Base-by-base conservation (phyloP, 2,888 invertebrate species). In the Coecobrya sp. region DNA sequence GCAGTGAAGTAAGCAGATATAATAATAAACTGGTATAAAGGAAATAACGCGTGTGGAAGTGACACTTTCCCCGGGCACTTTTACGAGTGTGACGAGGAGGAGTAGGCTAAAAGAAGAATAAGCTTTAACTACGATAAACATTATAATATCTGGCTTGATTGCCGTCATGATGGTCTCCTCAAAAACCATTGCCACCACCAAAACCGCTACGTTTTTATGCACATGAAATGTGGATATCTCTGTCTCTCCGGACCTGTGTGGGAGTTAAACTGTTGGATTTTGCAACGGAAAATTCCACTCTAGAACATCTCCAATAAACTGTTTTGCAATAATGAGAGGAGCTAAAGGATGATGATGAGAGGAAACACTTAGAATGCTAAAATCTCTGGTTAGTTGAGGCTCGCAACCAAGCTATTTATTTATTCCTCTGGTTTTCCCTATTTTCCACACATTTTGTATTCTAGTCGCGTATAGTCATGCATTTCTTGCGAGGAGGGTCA, bases 1-100 rank as follows among this genome's bases (percentile, higher is more conserved):
- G 65, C 25, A 86, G 65, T 88, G 65, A 55, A 25, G 22, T 36
- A 42, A 73, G 86, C 0, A n/a, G 73, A 52, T 49, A 76, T 76
- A 76, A 76, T 76, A 79, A 79, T 36, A 36, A 45, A 88, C 45
- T 25, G 68, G 22, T 19, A 79, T 62, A 73, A 86, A 86, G 30
- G 79, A 76, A 62, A 76, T 65, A 62, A 79, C 76, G 79, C 76
- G 76, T 45, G 62, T 76, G 42, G 8, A 52, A 87, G 62, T 87
- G 87, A 76, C 87, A 87, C 87, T 79, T 87, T 87, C 27, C 62
- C 76, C 45, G 25, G 73, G 76, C 79, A 87, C 76, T 76, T 79
- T 27, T 27, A 68, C 16, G 27, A 85, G 30, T 79, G 36, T 68
- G 27, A 22, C 13, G 65, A 85, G 19, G 85, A 68, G 49, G 27